phyloP scores from a whole-genome alignment of 2,888 invertebrate genomes.

The Lissocephala sabroskyi region DNA sequence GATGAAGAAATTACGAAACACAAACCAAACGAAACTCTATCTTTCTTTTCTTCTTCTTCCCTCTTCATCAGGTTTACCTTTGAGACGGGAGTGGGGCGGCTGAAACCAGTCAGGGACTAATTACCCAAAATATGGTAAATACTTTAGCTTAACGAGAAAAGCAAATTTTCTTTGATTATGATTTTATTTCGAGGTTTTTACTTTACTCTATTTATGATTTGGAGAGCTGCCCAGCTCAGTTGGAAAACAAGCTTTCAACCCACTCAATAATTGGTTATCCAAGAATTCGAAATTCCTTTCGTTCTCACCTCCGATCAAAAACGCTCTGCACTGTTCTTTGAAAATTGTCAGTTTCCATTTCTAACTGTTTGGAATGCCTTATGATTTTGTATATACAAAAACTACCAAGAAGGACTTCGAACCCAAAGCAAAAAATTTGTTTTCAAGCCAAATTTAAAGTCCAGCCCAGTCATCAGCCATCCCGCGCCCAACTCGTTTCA shows the following conservation, averaged over 20 bases:
- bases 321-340: neutral
- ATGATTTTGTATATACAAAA: slow-evolving; percentile 13
- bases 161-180: slow-evolving; percentile 28
- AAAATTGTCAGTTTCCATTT: neutral
- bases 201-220: slow-evolving; percentile 21
- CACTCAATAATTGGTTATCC: neutral
- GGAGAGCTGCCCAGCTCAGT: no score
- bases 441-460: slow-evolving; percentile 4
- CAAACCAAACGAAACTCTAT: slow-evolving; percentile 59
- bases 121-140: slow-evolving; percentile 74
- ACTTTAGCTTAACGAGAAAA: slow-evolving; percentile 59
- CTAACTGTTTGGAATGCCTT: slow-evolving; percentile 33
- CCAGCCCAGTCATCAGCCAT: slow-evolving; percentile 66
- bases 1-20: slow-evolving; percentile 24
- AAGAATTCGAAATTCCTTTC: slow-evolving; percentile 17
- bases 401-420: slow-evolving; percentile 4
- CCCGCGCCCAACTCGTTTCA: slow-evolving; percentile 66
- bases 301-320: neutral
- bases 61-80: slow-evolving; percentile 73
- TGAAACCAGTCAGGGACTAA: slow-evolving; percentile 74
- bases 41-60: slow-evolving; percentile 68
- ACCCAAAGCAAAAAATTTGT: neutral
- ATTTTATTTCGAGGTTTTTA: slow-evolving; percentile 14
- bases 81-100: slow-evolving; percentile 75
- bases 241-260: no score